Evolutionary conservation across 2,113 vertebrate genomes (phyloP).

Genomic region (Tragulus kanchil): DNA sequence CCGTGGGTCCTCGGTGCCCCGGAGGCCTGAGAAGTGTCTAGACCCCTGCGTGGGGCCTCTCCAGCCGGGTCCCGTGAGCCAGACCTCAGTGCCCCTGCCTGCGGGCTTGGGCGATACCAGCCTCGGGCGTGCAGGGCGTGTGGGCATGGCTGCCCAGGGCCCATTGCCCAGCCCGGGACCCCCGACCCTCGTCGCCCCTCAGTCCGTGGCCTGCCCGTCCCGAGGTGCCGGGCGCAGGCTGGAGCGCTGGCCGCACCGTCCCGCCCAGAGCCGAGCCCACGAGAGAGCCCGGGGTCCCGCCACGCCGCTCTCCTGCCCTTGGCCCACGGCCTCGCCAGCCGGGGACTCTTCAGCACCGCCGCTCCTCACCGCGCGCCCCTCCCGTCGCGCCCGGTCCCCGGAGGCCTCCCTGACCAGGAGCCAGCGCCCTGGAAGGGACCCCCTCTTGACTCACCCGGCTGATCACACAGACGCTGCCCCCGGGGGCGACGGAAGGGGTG

Average conservation of each 20-base stretch:
- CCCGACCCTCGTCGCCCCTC: neutral
- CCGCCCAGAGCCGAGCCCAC: accelerated
- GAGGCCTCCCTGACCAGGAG: neutral
- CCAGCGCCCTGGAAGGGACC: neutral
- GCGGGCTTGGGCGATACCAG: neutral
- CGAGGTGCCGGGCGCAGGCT: neutral
- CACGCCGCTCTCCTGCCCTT: neutral
- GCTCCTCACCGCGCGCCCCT: neutral
- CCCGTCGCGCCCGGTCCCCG: neutral
- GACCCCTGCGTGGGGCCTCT: neutral
- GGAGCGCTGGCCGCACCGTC: accelerated
- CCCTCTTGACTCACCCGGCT: neutral
- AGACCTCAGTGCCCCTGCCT: neutral
- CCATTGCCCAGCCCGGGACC: accelerated
- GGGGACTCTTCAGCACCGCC: neutral
- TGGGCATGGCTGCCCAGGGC: too few species aligned
- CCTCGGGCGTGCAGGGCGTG: accelerated
- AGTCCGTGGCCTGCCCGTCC: accelerated
- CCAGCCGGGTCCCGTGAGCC: accelerated
- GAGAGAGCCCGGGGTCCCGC: neutral
- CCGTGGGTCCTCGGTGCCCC: slow-evolving; percentile 81
- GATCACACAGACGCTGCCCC: neutral
- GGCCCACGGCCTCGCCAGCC: neutral
- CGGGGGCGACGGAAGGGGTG: slow-evolving; percentile 80
- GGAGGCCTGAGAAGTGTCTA: slow-evolving; percentile 7